Base-by-base conservation (phyloP, 2,888 invertebrate species). In the Pseudanteris insignis region DNA sequence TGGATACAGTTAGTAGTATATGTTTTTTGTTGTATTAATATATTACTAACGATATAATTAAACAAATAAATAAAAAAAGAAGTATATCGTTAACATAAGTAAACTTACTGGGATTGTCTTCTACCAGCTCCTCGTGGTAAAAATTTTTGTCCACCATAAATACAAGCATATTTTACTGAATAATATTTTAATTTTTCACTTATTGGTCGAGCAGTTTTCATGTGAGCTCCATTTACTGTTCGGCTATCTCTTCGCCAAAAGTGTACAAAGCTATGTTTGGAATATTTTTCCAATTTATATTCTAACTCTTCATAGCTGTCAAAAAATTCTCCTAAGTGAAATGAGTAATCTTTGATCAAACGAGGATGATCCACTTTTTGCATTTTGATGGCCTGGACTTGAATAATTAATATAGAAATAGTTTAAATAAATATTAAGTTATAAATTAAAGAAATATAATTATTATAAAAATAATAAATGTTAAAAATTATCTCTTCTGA, bases 191-290 rank as follows among this genome's bases (percentile, higher is more conserved):
- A 67, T 38, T 71, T 67, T 28, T 77, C 71, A 32, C 79, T 77
- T 24, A 81, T 79, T 2, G 79, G 80, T 11, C 81, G 71, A 3
- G 81, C 74, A 5, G 81, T 81, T 70, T 81, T 81, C 73, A 80
- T 81, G 63, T 77, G 79, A 11, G 81, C 81, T 9, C 79, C 79
- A 18, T 75, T 77, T n/a, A 81, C 81, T 1, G 81, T 81, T 63
- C 81, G 73, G 53, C 81, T 81, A 61, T 81, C 81, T 41, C 81
- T 70, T 25, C 79, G 68, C 81, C 81, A 81, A 60, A 81, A 81
- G 63, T 81, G 81, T 0, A 81, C 81, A 24, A 81, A 68, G 63
- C 78, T 81, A 50, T 75, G 76, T 40, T 77, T 76, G 2, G 81
- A 80, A 61, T 78, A 81, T 54, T 69, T 72, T 21, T 79, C 78